Percentiles rank a stretch among this genome's conserved stretches.
Evolutionary conservation across 1,140 invertebrate genomes (phyloP).

Genomic region (Tetraneura akinire): DNA sequence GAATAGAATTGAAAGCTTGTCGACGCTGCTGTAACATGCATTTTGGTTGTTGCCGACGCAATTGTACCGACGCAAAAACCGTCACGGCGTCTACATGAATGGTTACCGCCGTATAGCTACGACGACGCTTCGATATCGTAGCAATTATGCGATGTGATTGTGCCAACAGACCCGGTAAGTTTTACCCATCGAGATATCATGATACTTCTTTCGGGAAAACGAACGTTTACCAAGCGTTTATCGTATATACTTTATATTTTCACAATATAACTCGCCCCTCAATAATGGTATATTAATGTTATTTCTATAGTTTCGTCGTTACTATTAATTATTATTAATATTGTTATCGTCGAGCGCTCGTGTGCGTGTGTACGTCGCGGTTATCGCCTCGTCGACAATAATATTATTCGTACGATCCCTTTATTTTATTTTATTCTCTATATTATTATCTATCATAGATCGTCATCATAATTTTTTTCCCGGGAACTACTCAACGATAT

Average conservation of each 20-base stretch:
- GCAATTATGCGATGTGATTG: neutral
- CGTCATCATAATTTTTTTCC: no score
- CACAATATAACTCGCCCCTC: no score
- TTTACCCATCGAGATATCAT: no score
- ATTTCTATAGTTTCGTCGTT: neutral
- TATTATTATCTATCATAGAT: no score
- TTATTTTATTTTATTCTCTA: no score
- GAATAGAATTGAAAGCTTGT: neutral
- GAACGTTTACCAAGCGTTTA: neutral
- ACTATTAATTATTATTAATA: conserved; percentile 6
- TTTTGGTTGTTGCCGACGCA: neutral
- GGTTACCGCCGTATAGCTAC: conserved; percentile 2
- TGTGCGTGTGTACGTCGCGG: neutral
- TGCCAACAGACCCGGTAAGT: conserved; percentile 13
- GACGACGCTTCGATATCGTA: neutral
- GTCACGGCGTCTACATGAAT: conserved; percentile 18
- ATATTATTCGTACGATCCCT: no score
- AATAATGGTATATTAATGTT: neutral
- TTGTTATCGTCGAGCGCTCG: neutral
- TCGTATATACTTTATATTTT: neutral
- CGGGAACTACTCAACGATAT: no score
- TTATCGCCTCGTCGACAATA: no score
- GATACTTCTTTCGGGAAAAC: neutral
- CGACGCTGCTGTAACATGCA: conserved; percentile 22
- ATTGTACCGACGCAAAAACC: neutral